These are phyloP conservation scores for Melopsittacus undulatus DNA, from an alignment of 2,797 vertebrate species.

Conservation along the genomic window DNA sequence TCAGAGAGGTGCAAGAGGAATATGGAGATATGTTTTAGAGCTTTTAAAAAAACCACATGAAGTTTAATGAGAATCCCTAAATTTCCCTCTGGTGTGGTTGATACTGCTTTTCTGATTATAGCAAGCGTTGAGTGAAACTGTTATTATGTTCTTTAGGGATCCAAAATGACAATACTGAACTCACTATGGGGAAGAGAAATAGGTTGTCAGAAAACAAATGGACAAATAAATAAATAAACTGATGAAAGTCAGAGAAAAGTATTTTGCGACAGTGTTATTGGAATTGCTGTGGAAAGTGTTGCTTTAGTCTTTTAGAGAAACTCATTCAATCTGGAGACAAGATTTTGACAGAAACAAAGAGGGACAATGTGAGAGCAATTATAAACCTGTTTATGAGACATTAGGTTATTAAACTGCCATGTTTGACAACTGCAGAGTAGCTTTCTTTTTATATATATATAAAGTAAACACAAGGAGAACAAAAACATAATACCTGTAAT, in stretches of 20 bases:
- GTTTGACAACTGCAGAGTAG: neutral
- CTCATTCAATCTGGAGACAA: neutral
- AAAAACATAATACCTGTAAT: neutral
- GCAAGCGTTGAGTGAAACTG: neutral
- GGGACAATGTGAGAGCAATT: neutral
- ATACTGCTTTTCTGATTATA: neutral
- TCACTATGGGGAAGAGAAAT: neutral
- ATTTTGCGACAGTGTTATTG: neutral
- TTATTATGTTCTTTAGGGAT: neutral
- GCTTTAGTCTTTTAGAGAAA: neutral
- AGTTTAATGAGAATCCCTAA: slow-evolving; percentile 12
- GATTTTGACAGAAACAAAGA: slow-evolving; percentile 18
- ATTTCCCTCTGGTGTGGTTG: neutral
- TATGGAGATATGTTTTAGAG: neutral
- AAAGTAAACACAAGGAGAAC: neutral
- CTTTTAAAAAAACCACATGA: neutral
- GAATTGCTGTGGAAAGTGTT: neutral
- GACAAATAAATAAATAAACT: slow-evolving; percentile 27
- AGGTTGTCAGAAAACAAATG: neutral
- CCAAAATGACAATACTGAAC: neutral
- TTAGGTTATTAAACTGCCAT: neutral
- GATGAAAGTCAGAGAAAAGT: neutral
- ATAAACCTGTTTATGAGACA: neutral
- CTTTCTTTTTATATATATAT: neutral
- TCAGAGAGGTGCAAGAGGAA: neutral